Base-by-base conservation (phyloP, 92 coral and sea anemone species). In the Epizoanthus stellaris region DNA sequence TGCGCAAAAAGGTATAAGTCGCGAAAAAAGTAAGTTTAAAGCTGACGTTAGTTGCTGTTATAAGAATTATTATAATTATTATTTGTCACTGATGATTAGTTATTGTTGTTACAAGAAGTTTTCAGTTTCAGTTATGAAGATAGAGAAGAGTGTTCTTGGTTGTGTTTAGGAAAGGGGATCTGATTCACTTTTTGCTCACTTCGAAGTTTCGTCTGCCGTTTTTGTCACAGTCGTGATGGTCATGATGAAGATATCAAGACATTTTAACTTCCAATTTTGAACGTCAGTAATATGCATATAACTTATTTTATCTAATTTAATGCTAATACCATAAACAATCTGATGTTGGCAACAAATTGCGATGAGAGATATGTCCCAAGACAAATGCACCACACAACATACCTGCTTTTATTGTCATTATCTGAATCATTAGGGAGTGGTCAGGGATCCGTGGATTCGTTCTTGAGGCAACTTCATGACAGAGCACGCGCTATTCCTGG, bases 401-500 rank as follows among this genome's bases (percentile, higher is more conserved):
- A 0, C 9, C 16, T 67, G 6, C 43, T 30, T 34, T 67, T 30
- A 34, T 4, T 34, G 30, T 15, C 19, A 5, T 40, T 45, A 47
- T 43, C 19, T 72, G 38, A 25, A 54, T 39, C 66, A 17, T 84
- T 34, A 63, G 68, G 17, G 52, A 86, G 39, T 13, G 89, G 71
- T 36, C 74, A 65, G 16, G 77, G 70, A 47, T 73, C 67, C 16
- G 90, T 96, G 93, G 86, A 91, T 57, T 68, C 82, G 8, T 96
- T 88, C 67, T 79, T 96, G 74, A 63, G 63, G 52, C 91, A 91
- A 57, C 91, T 96, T 64, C 98, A 95, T 86, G 82, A 93, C 87
- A 89, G 95, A 79, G 89, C 95, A 21, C 89, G 85, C 80, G 90
- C 95, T 34, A 91, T 96, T 59, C 99, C 99, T 16, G 85, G 92